Percentiles rank a stretch among this genome's conserved stretches.
phyloP scores from a whole-genome alignment of 2,888 invertebrate species.

The Synergus umbraculus region DNA sequence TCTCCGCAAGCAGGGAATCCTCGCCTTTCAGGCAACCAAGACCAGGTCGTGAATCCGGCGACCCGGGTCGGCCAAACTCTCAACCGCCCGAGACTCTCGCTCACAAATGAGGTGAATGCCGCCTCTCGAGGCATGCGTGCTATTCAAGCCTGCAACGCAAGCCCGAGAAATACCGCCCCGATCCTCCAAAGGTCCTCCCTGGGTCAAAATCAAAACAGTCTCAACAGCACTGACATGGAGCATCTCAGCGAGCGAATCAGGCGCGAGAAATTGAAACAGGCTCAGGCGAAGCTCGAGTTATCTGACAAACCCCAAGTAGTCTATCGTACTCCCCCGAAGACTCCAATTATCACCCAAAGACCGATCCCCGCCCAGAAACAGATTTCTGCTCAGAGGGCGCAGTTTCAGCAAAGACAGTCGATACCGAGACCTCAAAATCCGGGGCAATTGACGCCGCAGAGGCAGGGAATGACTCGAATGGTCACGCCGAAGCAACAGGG shows the following conservation, averaged over 20 bases:
- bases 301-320: not conserved
- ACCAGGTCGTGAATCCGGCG: not conserved
- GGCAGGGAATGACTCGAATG: constrained; percentile 2
- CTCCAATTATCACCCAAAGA: constrained; percentile 30
- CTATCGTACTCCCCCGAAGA: not conserved
- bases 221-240: constrained; percentile 64
- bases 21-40: not conserved
- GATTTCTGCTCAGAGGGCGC: constrained; percentile 35
- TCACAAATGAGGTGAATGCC: constrained; percentile 9
- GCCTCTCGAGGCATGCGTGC: not conserved
- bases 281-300: constrained; percentile 46
- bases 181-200: constrained; percentile 53
- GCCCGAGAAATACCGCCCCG: constrained; percentile 49
- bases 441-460: constrained; percentile 37
- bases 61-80: not conserved
- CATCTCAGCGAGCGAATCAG: constrained; percentile 68
- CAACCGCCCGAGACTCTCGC: not conserved
- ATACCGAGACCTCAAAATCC: constrained; percentile 40
- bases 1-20: not conserved
- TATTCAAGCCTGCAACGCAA: constrained; percentile 44
- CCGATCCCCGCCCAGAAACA: not conserved
- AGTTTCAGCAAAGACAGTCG: constrained; percentile 33
- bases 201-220: constrained; percentile 15
- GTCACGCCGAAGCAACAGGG: constrained; percentile 9
- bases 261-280: constrained; percentile 62